These are phyloP conservation scores for Notechis scutatus DNA, from an alignment of 2,113 vertebrate genomes.

Conservation along the genomic window DNA sequence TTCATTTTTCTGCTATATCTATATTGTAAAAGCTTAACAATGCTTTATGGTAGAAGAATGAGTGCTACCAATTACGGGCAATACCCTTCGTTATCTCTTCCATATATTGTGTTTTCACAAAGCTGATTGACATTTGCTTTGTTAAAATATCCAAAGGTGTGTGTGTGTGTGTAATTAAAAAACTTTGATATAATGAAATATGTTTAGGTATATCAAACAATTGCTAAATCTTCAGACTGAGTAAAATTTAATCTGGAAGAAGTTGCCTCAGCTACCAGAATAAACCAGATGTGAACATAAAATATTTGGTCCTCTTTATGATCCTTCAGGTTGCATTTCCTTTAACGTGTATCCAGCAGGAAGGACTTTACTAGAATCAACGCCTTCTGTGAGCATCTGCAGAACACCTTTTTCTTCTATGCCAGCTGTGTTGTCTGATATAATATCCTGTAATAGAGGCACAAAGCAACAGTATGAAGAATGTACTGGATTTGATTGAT, in stretches of 20 bases:
- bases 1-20: slow-evolving; percentile 26
- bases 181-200: not conserved
- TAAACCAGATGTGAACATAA: not conserved
- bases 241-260: not conserved
- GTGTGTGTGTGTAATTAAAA: not conserved
- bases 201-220: not conserved
- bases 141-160: not conserved
- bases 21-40: slow-evolving; percentile 28
- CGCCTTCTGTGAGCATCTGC: not conserved
- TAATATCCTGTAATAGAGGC: not conserved
- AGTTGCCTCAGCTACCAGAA: not conserved
- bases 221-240: not conserved
- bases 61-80: slow-evolving; percentile 30
- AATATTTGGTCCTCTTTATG: not conserved
- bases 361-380: not conserved
- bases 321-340: not conserved
- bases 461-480: not conserved
- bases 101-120: slow-evolving; percentile 34
- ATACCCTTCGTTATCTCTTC: slow-evolving; percentile 31
- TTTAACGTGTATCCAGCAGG: not conserved
- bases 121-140: slow-evolving; percentile 13
- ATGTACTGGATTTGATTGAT: not conserved
- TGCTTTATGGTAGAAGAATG: slow-evolving; percentile 28
- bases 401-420: not conserved
- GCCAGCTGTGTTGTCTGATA: not conserved